Percentiles rank a stretch among this genome's conserved stretches.
Evolutionary conservation across 2,888 invertebrate genomes (phyloP).

Genomic region (Bruchidius siliquastri): DNA sequence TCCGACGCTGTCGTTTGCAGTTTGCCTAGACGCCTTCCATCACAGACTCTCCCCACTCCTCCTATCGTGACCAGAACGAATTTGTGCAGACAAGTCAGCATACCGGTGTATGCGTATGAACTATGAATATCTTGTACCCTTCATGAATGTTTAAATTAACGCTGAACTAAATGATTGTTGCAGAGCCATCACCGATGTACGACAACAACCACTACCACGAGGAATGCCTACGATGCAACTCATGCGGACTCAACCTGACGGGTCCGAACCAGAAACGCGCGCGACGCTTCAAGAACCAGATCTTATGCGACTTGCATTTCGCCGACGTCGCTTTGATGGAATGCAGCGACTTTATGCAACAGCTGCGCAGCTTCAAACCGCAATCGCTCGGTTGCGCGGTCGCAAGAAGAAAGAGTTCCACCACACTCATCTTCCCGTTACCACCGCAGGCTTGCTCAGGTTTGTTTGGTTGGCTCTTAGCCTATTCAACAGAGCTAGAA

Average conservation of each 20-base stretch:
- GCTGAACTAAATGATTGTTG: no score
- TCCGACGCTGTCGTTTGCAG: no score
- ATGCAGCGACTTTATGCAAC: slow-evolving; percentile 96
- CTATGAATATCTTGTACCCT: no score
- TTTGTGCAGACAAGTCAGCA: no score
- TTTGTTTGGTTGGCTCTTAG: slow-evolving; percentile 43
- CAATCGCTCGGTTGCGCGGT: slow-evolving; percentile 94
- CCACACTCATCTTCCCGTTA: slow-evolving; percentile 88
- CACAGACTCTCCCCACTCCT: no score
- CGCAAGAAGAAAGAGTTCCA: slow-evolving; percentile 87
- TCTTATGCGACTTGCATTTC: slow-evolving; percentile 93
- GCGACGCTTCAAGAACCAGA: slow-evolving; percentile 75
- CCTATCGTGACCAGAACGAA: no score
- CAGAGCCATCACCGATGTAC: slow-evolving; percentile 87
- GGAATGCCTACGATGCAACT: slow-evolving; percentile 95
- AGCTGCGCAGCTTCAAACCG: slow-evolving; percentile 91
- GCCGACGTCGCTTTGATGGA: slow-evolving; percentile 96
- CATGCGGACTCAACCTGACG: slow-evolving; percentile 88
- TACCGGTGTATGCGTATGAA: no score
- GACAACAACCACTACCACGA: slow-evolving; percentile 96
- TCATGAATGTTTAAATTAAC: no score
- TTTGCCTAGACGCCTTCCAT: no score
- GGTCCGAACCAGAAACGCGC: slow-evolving; percentile 74
- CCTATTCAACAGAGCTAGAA: no score
- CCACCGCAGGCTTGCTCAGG: slow-evolving; percentile 94